phyloP scores from a whole-genome alignment of 1,140 invertebrate genomes.

The Paraescarpia echinospica region DNA sequence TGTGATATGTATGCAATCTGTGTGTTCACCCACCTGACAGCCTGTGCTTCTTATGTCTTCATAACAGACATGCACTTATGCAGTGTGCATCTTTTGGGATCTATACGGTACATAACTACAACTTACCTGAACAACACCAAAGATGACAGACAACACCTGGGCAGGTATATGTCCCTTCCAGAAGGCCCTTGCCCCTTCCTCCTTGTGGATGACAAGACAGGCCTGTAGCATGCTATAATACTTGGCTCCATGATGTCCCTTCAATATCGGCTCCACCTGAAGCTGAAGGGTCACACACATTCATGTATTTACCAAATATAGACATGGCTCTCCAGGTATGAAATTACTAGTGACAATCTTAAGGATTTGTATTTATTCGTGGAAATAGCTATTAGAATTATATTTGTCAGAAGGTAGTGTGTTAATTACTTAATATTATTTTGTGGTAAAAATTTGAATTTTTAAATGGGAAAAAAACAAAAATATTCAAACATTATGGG shows the following conservation, averaged over 20 bases:
- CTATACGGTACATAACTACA: not conserved
- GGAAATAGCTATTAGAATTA: too few relatives aligned
- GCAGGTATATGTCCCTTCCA: conserved; percentile 93
- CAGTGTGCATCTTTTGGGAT: too few relatives aligned
- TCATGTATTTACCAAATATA: conserved; percentile 24
- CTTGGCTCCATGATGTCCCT: conserved; percentile 61
- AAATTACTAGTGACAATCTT: not conserved
- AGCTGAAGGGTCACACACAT: conserved; percentile 63
- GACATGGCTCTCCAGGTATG: not conserved
- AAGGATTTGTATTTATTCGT: not conserved
- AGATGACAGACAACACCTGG: conserved; percentile 84
- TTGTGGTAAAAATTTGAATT: too few relatives aligned
- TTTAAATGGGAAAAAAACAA: too few relatives aligned
- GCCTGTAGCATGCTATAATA: conserved; percentile 84
- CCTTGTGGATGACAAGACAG: conserved; percentile 71
- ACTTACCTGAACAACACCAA: conserved; percentile 78
- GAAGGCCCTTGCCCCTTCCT: conserved; percentile 82
- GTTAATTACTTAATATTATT: too few relatives aligned
- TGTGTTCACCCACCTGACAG: too few relatives aligned
- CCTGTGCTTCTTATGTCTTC: too few relatives aligned
- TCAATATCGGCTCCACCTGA: conserved; percentile 86
- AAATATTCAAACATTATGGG: too few relatives aligned
- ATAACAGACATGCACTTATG: too few relatives aligned
- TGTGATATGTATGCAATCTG: not conserved
- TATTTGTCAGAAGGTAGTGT: too few relatives aligned